Conservation (phyloP, 2,113 vertebrate species). For the Centropus bengalensis region DNA sequence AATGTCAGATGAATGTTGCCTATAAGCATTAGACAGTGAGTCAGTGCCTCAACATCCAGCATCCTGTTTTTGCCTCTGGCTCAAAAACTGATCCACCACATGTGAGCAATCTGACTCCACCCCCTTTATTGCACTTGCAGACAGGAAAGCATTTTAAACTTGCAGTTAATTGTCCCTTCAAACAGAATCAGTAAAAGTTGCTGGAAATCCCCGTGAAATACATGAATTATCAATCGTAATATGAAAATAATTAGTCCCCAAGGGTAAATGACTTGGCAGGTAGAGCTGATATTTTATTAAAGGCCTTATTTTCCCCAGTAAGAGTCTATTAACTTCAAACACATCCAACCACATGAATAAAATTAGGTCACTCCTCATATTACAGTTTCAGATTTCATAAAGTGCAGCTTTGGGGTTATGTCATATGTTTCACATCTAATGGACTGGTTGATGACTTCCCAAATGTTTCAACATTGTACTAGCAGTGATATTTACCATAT, state of each 20-base stretch:
- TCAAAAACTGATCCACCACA: not conserved
- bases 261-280: slow-evolving; percentile 68
- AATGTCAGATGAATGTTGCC: not conserved
- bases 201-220: slow-evolving; percentile 50
- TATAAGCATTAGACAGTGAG: not conserved
- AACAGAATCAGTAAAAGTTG: slow-evolving; percentile 41
- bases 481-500: slow-evolving; percentile 58
- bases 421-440: slow-evolving; percentile 75
- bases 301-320: slow-evolving; percentile 60
- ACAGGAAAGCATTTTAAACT: slow-evolving; percentile 39
- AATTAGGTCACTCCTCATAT: slow-evolving; percentile 85
- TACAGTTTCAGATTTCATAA: slow-evolving; percentile 88
- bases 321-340: slow-evolving; percentile 78
- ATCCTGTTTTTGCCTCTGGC: not conserved
- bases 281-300: slow-evolving; percentile 69
- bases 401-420: slow-evolving; percentile 74
- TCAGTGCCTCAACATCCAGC: not conserved
- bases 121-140: not conserved
- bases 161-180: slow-evolving; percentile 49
- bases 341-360: slow-evolving; percentile 81
- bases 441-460: slow-evolving; percentile 70
- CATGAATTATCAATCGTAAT: slow-evolving; percentile 69
- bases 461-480: slow-evolving; percentile 63
- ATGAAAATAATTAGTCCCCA: slow-evolving; percentile 69
- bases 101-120: not conserved